Conservation (phyloP, 2,113 vertebrate species). For the Apeltes quadracus region DNA sequence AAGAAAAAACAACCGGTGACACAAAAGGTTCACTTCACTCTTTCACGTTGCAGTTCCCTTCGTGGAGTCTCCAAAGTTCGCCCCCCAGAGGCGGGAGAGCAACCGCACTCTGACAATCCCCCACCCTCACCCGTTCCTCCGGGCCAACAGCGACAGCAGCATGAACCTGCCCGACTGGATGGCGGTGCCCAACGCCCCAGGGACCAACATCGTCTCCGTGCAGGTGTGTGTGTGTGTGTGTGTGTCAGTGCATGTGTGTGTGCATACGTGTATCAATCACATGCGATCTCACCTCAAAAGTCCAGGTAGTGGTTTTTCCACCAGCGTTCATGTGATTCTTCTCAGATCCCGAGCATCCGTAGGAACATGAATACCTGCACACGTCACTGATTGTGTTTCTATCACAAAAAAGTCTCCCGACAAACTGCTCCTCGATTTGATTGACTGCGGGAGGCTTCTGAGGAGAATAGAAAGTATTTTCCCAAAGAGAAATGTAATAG, state of each 20-base stretch:
- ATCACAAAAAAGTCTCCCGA: background rate
- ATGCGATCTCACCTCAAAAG: background rate
- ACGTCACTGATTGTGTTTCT: background rate
- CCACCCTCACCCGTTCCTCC: constrained; percentile 86
- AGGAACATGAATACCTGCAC: background rate
- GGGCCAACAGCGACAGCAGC: constrained; percentile 93
- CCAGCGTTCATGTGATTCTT: background rate
- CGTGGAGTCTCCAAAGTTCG: constrained; percentile 90
- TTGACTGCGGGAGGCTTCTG: background rate
- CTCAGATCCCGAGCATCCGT: background rate
- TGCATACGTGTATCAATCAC: background rate
- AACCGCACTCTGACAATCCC: constrained; percentile 79
- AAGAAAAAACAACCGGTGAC: background rate
- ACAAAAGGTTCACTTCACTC: background rate
- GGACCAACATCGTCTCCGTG: constrained; percentile 81
- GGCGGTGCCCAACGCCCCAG: constrained; percentile 82
- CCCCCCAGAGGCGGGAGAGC: constrained; percentile 85
- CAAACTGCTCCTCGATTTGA: background rate
- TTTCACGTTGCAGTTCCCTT: constrained; percentile 83
- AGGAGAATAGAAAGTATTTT: background rate
- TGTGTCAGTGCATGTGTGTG: constrained; percentile 79
- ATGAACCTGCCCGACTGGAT: constrained; percentile 92
- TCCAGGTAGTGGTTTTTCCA: background rate
- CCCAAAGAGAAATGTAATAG: too few relatives aligned
- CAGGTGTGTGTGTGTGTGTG: constrained; percentile 69